Conservation (phyloP, 2,113 vertebrate genomes). For the Climacteris rufus region DNA sequence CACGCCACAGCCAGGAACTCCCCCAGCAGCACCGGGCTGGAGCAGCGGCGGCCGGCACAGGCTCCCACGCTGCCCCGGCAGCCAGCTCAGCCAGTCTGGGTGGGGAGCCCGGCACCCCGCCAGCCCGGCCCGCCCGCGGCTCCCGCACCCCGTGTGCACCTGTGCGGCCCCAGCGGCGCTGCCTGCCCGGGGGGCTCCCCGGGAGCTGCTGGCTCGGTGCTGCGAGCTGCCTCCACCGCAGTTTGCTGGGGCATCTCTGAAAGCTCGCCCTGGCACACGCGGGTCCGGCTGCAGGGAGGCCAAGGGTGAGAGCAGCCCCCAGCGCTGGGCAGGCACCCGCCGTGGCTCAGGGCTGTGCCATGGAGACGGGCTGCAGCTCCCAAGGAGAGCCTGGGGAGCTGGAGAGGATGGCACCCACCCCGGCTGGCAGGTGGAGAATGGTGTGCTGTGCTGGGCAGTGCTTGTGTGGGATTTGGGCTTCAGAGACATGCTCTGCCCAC, state of each 20-base stretch:
- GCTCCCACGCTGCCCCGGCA: neutral
- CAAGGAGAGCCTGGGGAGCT: neutral
- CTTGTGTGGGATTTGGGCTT: neutral
- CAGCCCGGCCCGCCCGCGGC: neutral
- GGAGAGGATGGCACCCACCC: neutral
- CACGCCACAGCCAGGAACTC: neutral
- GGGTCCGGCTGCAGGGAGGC: neutral
- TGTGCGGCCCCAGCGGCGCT: neutral
- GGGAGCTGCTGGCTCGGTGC: neutral
- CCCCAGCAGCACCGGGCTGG: conserved; percentile 22
- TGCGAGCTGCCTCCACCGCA: fast-evolving
- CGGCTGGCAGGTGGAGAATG: neutral
- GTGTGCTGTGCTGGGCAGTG: neutral
- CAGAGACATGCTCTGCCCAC: neutral
- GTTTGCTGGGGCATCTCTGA: fast-evolving
- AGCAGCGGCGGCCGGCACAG: neutral
- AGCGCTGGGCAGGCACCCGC: neutral
- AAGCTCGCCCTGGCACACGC: fast-evolving
- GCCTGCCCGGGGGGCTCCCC: neutral
- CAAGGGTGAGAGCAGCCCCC: neutral
- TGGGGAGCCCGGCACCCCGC: neutral
- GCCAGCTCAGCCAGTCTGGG: conserved; percentile 12
- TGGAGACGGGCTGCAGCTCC: neutral
- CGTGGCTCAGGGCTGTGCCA: neutral
- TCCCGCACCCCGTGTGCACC: neutral